phyloP scores from a whole-genome alignment of 92 coral and sea anemone genomes.

The Hydrozoanthus gracilis region DNA sequence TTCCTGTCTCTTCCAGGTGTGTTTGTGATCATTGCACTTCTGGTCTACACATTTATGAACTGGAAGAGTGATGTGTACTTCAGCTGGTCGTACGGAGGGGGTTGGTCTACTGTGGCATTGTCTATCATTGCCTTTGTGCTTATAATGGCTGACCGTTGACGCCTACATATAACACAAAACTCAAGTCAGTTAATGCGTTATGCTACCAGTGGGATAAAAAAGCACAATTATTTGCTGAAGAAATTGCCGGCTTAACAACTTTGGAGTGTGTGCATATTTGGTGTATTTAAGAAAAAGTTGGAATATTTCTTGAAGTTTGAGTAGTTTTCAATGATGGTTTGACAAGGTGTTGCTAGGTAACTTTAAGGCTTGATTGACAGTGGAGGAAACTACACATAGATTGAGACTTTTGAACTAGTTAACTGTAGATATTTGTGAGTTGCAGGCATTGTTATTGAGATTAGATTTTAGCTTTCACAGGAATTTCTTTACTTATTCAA shows the following conservation, averaged over 20 bases:
- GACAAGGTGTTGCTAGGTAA: neutral
- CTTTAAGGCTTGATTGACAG: neutral
- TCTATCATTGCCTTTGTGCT: constrained; percentile 92
- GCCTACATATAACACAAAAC: neutral
- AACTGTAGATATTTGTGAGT: neutral
- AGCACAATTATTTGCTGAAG: neutral
- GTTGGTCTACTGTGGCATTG: constrained; percentile 97
- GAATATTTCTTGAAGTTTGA: neutral
- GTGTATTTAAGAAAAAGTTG: neutral
- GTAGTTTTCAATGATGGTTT: neutral
- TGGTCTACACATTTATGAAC: constrained; percentile 91
- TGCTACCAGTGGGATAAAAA: neutral
- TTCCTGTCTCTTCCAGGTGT: constrained; percentile 61
- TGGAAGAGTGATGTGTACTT: constrained; percentile 90
- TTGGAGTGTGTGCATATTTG: neutral
- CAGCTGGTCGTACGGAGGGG: constrained; percentile 99
- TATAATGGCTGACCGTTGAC: constrained; percentile 97
- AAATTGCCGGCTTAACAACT: neutral
- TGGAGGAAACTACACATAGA: neutral
- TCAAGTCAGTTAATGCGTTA: neutral
- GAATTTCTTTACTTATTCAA: too few species aligned
- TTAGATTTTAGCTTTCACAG: too few species aligned
- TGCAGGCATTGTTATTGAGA: neutral
- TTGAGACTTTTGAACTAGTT: neutral
- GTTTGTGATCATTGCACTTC: constrained; percentile 82